Conservation (phyloP, 2,113 vertebrate species). For the Scopus umbretta region DNA sequence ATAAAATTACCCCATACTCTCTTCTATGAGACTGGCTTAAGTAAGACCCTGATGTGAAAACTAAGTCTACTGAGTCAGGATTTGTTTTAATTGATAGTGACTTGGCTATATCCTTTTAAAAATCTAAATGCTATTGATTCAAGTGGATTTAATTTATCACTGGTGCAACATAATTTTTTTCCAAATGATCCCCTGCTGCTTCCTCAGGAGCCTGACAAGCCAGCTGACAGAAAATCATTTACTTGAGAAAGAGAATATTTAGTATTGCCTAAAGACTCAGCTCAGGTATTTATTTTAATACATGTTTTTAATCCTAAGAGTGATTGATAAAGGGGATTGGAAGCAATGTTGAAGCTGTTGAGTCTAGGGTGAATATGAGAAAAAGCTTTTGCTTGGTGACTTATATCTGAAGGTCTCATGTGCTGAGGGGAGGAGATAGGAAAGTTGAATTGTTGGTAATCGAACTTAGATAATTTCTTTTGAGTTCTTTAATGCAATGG, state of each 20-base stretch:
- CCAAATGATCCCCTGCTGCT: constrained; percentile 67
- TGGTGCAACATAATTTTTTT: constrained; percentile 67
- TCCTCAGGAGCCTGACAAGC: constrained; percentile 48
- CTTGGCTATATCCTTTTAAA: constrained; percentile 52
- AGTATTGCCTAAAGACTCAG: constrained; percentile 62
- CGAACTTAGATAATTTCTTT: constrained; percentile 10
- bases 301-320: constrained; percentile 38
- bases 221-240: constrained; percentile 77
- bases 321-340: constrained; percentile 50
- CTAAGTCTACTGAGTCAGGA: not conserved
- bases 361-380: constrained; percentile 3
- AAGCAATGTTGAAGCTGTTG: constrained; percentile 48
- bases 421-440: not conserved
- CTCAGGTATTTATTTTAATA: constrained; percentile 65
- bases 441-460: constrained; percentile 44
- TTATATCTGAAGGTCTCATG: not conserved
- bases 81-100: constrained; percentile 43
- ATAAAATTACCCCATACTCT: not conserved
- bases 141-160: constrained; percentile 73
- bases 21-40: not conserved
- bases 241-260: constrained; percentile 67
- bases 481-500: not conserved
- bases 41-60: constrained; percentile 42
- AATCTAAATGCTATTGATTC: constrained; percentile 74
- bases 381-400: constrained; percentile 1